Percentiles rank a stretch among this genome's conserved stretches.
Evolutionary conservation across 2,888 invertebrate species (phyloP).

Genomic region (Smittia aterrima): DNA sequence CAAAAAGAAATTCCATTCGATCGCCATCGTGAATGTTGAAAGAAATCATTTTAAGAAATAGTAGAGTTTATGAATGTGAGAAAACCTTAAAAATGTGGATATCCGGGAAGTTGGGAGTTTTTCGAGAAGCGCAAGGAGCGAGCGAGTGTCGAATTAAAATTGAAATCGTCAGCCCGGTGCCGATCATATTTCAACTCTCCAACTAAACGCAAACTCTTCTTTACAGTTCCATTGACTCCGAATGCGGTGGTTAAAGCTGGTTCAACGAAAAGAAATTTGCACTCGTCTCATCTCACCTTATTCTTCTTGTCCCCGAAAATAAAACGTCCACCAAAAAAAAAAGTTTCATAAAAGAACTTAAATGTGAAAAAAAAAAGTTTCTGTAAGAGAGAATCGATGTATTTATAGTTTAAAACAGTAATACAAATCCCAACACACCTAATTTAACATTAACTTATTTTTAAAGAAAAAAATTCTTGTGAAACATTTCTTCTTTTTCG

Average conservation of each 20-base stretch:
- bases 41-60: conserved; percentile 29
- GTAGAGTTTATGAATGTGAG: conserved; percentile 18
- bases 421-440: conserved; percentile 7
- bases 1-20: background rate
- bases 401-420: conserved; percentile 39
- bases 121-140: background rate
- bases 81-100: conserved; percentile 6
- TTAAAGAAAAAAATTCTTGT: conserved; percentile 2
- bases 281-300: conserved; percentile 9
- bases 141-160: background rate
- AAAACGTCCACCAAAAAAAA: conserved; percentile 13
- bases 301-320: conserved; percentile 1
- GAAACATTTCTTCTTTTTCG: conserved; percentile 12
- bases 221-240: conserved; percentile 3
- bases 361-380: conserved; percentile 32
- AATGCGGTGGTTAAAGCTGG: background rate
- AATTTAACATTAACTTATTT: conserved; percentile 35
- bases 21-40: conserved; percentile 23
- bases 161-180: background rate
- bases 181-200: conserved; percentile 17
- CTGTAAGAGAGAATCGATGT: conserved; percentile 33
- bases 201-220: background rate
- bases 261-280: background rate
- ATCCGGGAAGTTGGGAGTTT: background rate
- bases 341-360: conserved; percentile 19